phyloP scores from a whole-genome alignment of 2,888 invertebrate species.

The Ormia ochracea region DNA sequence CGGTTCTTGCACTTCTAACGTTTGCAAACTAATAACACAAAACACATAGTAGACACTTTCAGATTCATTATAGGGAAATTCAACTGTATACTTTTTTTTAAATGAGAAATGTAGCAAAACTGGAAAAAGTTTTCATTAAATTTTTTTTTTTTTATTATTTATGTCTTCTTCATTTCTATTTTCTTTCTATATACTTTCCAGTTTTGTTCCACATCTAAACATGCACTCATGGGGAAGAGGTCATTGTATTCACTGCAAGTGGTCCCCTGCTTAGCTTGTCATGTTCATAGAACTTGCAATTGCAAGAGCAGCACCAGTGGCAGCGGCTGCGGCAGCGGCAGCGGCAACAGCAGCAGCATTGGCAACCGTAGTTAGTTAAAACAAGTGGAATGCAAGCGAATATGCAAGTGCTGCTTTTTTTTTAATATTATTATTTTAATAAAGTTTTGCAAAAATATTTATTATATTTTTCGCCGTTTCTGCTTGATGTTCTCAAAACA shows the following conservation, averaged over 20 bases:
- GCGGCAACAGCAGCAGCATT: not conserved
- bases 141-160: slow-evolving; percentile 2
- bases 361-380: not conserved
- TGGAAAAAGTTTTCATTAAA: not conserved
- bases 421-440: not conserved
- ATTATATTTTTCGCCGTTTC: slow-evolving; percentile 17
- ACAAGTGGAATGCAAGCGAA: not conserved
- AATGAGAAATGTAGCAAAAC: not conserved
- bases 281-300: slow-evolving; percentile 29
- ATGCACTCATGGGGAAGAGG: slow-evolving; percentile 40
- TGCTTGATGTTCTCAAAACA: not conserved
- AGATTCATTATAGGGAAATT: too few relatives aligned
- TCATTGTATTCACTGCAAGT: slow-evolving; percentile 50
- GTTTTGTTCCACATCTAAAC: slow-evolving; percentile 33
- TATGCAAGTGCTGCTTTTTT: not conserved
- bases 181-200: slow-evolving; percentile 23
- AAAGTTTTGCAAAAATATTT: not conserved
- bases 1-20: too few relatives aligned
- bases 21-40: too few relatives aligned
- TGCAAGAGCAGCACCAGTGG: not conserved
- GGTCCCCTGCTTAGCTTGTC: slow-evolving; percentile 38
- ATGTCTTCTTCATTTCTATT: slow-evolving; percentile 19
- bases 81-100: too few relatives aligned
- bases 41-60: too few relatives aligned
- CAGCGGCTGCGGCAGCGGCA: not conserved